Evolutionary conservation across 1,140 invertebrate genomes (phyloP), one percentile per base, ranked within the genome.

Genomic region (Cherax destructor): DNA sequence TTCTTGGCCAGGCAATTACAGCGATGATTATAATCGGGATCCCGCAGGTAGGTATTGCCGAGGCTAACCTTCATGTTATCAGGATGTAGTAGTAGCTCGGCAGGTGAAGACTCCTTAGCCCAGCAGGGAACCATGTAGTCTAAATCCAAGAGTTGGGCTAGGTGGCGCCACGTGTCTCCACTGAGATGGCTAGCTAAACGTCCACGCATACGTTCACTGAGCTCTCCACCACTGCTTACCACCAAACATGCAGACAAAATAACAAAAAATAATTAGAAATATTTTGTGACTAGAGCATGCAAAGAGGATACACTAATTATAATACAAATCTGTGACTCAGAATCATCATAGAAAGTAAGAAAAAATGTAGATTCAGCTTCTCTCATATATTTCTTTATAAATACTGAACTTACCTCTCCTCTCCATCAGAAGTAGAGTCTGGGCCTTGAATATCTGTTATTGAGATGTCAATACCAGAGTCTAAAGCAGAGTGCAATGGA

Each of bases 21-120:
- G 30, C 69, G 83, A 69, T 50, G 83, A 85, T 85, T 72, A 85
- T 85, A 74, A 85, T 85, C 83, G 65, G 83, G 50, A 65, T 85
- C 30, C 85, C n/a, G 49, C 49, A 56, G 72, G 72, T 30, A 86
- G 72, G 50, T 86, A 78, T 56, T 56, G 24, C 59, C 52, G 30
- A 79, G 49, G 56, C 89, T 86, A 85, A 91, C 89, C 89, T 85
- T 91, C 89, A 91, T 85, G 83, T 86, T 91, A 50, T 91, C 89
- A 24, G 89, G 89, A 30, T 91, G 89, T 41, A 91, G 89, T 41
- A 91, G 89, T 49, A 79, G n/a, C 21, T 78, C 69, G 50, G 89
- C 89, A 11, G 89, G 89, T 41, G 50, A 52, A 49, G 74, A n/a
- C 30, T 91, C 89, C 83, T 83, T 85, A 59, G 83, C 83, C 56